These are phyloP conservation scores for Lithophane socia DNA, from an alignment of 2,888 invertebrate genomes.

Conservation along the genomic window DNA sequence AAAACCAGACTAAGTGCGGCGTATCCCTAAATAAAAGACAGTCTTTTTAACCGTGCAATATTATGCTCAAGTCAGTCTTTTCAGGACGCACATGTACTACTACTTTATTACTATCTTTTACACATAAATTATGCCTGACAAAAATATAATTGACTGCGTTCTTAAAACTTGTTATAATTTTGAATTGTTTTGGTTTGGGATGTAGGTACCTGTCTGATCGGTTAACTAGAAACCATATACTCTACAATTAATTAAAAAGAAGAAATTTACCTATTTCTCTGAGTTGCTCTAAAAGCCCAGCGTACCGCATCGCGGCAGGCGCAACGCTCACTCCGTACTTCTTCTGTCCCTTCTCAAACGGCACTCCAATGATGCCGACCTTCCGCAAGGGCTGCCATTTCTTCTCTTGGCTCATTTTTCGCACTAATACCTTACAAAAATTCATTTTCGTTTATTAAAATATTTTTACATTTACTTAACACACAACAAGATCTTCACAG, in stretches of 20 bases:
- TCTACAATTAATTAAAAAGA: slow-evolving; percentile 2
- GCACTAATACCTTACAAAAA: slow-evolving; percentile 77
- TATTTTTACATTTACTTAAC: slow-evolving; percentile 56
- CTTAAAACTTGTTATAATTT: background rate
- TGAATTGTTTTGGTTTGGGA: background rate
- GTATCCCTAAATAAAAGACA: background rate
- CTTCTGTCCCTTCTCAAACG: slow-evolving; percentile 94
- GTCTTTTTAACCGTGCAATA: background rate
- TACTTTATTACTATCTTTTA: background rate
- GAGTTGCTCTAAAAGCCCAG: slow-evolving; percentile 92
- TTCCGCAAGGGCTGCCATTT: slow-evolving; percentile 82
- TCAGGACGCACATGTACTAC: background rate
- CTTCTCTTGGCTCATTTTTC: slow-evolving; percentile 80
- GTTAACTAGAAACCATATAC: too few relatives aligned
- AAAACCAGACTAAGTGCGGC: too few relatives aligned
- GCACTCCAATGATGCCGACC: slow-evolving; percentile 95
- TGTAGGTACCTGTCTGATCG: background rate
- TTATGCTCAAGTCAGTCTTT: background rate
- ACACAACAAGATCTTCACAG: slow-evolving; percentile 55
- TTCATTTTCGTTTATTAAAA: slow-evolving; percentile 77
- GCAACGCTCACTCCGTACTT: slow-evolving; percentile 93
- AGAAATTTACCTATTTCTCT: slow-evolving; percentile 90
- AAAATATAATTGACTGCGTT: background rate
- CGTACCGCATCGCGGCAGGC: slow-evolving; percentile 92
- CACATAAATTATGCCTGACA: too few relatives aligned